These are phyloP conservation scores for Argyresthia albistria DNA, from an alignment of 2,888 invertebrate species.

Conservation along the genomic window DNA sequence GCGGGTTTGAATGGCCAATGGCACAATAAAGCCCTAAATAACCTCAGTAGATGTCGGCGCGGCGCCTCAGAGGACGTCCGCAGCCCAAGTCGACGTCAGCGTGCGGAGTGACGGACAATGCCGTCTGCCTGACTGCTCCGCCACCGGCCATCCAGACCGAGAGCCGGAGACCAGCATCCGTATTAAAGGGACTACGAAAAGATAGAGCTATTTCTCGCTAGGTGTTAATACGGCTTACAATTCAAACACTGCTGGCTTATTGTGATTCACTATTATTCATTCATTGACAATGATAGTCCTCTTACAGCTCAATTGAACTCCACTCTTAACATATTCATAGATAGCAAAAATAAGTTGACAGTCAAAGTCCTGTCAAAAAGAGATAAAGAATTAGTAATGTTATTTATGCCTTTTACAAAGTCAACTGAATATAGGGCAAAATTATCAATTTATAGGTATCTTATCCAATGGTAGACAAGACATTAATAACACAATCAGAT, in stretches of 20 bases:
- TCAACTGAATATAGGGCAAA: too few relatives aligned
- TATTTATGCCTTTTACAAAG: too few relatives aligned
- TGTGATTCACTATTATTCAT: background rate
- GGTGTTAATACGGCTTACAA: background rate
- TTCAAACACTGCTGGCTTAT: background rate
- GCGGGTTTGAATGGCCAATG: constrained; percentile 33
- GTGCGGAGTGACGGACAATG: constrained; percentile 61
- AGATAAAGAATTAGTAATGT: too few relatives aligned
- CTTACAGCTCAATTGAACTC: background rate
- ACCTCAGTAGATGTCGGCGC: constrained; percentile 48
- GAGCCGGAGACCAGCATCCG: constrained; percentile 30
- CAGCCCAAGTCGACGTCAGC: constrained; percentile 28
- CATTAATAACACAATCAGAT: too few relatives aligned
- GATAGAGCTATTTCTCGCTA: background rate
- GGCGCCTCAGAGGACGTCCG: constrained; percentile 57
- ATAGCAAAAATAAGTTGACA: too few relatives aligned
- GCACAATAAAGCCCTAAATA: constrained; percentile 68
- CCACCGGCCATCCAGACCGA: constrained; percentile 34
- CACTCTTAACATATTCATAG: too few relatives aligned
- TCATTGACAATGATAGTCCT: background rate
- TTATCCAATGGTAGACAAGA: too few relatives aligned
- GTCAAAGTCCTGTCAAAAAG: too few relatives aligned
- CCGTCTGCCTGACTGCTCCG: constrained; percentile 43
- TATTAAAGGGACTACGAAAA: constrained; percentile 26
- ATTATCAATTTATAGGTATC: too few relatives aligned